phyloP scores from a whole-genome alignment of 1,140 invertebrate species.

The Plutomurus gul region DNA sequence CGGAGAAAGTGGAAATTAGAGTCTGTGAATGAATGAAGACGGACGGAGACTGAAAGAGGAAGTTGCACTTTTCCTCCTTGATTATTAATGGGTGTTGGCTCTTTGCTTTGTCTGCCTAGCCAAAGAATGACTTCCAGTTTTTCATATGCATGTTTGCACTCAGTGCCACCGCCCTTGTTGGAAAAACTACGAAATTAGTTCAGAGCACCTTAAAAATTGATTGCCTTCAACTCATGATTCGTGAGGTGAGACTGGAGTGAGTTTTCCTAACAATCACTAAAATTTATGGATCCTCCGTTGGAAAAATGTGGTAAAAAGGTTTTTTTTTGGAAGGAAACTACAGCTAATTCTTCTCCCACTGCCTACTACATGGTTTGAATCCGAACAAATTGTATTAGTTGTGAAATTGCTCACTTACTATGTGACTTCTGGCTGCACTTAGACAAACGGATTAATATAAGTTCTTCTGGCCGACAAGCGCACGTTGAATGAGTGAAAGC shows the following conservation, averaged over 20 bases:
- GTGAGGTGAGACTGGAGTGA: too few relatives aligned
- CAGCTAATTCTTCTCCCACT: neutral
- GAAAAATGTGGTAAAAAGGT: too few relatives aligned
- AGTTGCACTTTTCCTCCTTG: conserved; percentile 23
- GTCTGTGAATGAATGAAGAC: conserved; percentile 27
- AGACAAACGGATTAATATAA: neutral
- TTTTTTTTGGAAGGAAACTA: too few relatives aligned
- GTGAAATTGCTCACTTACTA: neutral
- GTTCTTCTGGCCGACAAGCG: neutral
- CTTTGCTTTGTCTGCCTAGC: neutral
- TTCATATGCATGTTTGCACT: neutral
- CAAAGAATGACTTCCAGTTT: neutral
- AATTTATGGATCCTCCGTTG: neutral
- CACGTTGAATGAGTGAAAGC: conserved; percentile 3
- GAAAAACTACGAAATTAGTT: neutral
- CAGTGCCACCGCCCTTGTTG: conserved; percentile 5
- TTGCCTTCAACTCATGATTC: too few relatives aligned
- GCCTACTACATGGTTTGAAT: neutral
- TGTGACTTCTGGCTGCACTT: neutral
- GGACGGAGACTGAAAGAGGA: neutral
- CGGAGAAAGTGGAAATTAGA: conserved; percentile 23
- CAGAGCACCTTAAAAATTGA: neutral
- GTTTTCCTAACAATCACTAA: neutral
- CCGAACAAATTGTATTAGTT: neutral
- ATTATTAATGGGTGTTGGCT: conserved; percentile 26